Evolutionary conservation across 2,113 vertebrate genomes (phyloP).

Genomic region (Recurvirostra avosetta): DNA sequence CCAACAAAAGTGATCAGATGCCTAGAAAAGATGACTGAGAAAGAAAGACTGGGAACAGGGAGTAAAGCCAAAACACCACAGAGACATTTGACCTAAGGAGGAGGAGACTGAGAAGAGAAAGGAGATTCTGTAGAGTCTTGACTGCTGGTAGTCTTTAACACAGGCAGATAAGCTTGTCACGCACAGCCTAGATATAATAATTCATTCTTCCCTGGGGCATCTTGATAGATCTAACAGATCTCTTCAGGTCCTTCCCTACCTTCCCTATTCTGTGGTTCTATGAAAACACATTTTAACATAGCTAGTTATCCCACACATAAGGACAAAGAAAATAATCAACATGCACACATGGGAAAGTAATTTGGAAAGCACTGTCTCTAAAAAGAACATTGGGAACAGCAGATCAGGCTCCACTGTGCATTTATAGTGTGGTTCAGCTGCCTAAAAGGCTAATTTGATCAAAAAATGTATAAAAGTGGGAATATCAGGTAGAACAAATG

Average conservation of each 20-base stretch:
- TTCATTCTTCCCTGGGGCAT: not conserved
- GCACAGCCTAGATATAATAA: not conserved
- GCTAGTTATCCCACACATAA: not conserved
- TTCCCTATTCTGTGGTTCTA: not conserved
- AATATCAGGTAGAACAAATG: not conserved
- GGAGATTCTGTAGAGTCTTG: not conserved
- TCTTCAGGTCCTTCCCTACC: not conserved
- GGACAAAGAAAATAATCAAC: slow-evolving; percentile 26
- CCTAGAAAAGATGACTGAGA: not conserved
- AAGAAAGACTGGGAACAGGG: not conserved
- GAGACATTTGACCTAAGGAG: not conserved
- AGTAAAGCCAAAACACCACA: not conserved
- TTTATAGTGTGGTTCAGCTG: not conserved
- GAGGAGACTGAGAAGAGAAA: not conserved
- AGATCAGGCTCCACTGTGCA: not conserved
- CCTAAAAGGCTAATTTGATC: not conserved
- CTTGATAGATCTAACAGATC: not conserved
- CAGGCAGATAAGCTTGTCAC: not conserved
- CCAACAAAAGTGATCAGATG: not conserved
- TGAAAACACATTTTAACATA: not conserved
- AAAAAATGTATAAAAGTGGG: not conserved
- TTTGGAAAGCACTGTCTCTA: not conserved
- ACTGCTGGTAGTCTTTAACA: not conserved
- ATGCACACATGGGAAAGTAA: not conserved
- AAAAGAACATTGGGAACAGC: not conserved